Base-by-base conservation (phyloP, 1,140 invertebrate genomes). In the Ips typographus region DNA sequence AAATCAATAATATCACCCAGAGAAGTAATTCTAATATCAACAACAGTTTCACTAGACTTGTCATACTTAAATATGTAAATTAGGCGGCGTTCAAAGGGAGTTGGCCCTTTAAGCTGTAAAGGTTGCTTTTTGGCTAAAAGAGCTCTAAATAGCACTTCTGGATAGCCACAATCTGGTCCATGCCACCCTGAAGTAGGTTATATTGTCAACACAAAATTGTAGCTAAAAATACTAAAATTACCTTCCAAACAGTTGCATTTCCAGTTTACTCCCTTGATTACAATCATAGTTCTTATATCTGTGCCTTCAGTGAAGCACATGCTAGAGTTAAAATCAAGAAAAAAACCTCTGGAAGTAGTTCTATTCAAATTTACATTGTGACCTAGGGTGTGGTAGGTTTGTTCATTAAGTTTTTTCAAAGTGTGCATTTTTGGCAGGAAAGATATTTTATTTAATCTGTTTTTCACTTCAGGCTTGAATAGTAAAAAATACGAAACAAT, bases 131-230 rank as follows among this genome's bases (percentile, higher is more conserved):
- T 83, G 39, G 86, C 84, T 80, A 89, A 83, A 39, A 88, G 82
- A 0, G 86, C 87, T 36, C 88, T 82, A 86, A 87, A 88, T 2
- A 87, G 84, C 2, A 89, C 85, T 76, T 89, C 87, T 2, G 87
- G 87, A 72, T 88, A 86, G 7, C 86, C 86, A 77, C 88, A 89
- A 60, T 89, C 87, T 0, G 80, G 77, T 1, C 88, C 86, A 73
- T 89, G 88, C 86, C 86, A 89, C 4, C 86, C 86, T 70, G 40
- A 51, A 70, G 58, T n/a, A 42, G 39, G 49, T 55, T 55, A 38
- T 2, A n/a, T 6, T 37, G 1, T 6, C n/a, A 55, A 22, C 37
- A 2, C 37, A 22, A 55, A 2, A 4, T 36, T 2, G 4, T 36
- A 2, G 5, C 37, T 22, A 6, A 55, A 38, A 55, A 36, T 55